Base-by-base conservation (phyloP, 2,888 invertebrate genomes). In the Opisthograptis luteolata region DNA sequence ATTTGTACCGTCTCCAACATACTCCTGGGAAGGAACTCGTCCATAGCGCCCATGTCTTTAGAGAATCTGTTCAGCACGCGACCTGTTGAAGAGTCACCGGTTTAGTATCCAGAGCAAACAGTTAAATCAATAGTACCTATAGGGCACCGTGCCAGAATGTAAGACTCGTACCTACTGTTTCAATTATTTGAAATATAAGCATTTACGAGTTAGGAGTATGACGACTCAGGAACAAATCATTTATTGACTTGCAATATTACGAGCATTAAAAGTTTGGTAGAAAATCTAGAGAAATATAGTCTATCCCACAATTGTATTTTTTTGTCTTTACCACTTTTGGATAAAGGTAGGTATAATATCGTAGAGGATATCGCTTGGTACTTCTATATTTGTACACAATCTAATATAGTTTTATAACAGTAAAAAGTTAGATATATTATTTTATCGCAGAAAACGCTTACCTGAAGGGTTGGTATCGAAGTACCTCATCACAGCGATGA, bases 401-500 rank as follows among this genome's bases (percentile, higher is more conserved):
- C n/a, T n/a, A n/a, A n/a, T n/a, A n/a, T n/a, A n/a, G n/a, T n/a
- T n/a, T n/a, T n/a, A n/a, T n/a, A n/a, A n/a, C n/a, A n/a, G n/a
- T n/a, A n/a, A n/a, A n/a, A n/a, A n/a, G n/a, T n/a, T n/a, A n/a
- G n/a, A n/a, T n/a, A n/a, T n/a, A n/a, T n/a, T n/a, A n/a, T n/a
- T n/a, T n/a, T n/a, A n/a, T n/a, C n/a, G n/a, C 13, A 8, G 28
- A 41, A 24, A 8, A 12, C 20, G 63, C 87, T 90, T 79, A 94
- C 95, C 95, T 35, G 95, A 93, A 3, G 96, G 94, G 79, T 96
- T 96, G 0, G 91, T 92, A 68, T 96, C 94, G 69, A 96, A 97
- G 79, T 97, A 97, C 50, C 91, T 80, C 89, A 96, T 94, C 0
- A 94, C 92, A 0, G 94, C 92, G 51, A 92, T 81, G 1, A 96